A percentile compares a stretch with the other conserved stretches of the same genome.
Conservation (phyloP, 2,888 invertebrate genomes). For the Stomorhina lunata region DNA sequence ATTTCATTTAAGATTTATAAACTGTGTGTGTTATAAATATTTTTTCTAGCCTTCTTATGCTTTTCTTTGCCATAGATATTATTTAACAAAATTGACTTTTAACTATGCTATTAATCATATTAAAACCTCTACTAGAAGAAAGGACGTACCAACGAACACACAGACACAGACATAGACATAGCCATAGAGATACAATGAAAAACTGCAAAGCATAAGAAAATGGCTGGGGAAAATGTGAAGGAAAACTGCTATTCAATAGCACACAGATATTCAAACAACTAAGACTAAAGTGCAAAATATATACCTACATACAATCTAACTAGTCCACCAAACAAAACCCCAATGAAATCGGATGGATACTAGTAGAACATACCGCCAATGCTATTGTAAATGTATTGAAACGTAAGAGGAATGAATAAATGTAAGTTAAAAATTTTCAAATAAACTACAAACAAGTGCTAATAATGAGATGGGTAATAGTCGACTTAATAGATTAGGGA, state of each 20-base stretch:
- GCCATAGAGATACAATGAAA: constrained; percentile 19
- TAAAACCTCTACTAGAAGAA: constrained; percentile 49
- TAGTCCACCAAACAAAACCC: constrained; percentile 53
- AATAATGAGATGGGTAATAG: neutral
- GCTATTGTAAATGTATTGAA: constrained; percentile 42
- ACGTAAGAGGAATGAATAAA: constrained; percentile 45
- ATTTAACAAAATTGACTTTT: constrained; percentile 65
- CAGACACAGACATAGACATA: neutral
- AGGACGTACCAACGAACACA: too few relatives aligned
- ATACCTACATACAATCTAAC: constrained; percentile 49
- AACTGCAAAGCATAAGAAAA: constrained; percentile 11
- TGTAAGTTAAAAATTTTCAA: constrained; percentile 16
- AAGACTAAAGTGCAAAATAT: too few relatives aligned
- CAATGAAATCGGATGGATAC: constrained; percentile 38
- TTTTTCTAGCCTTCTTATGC: neutral
- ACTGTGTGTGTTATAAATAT: neutral
- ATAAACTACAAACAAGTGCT: constrained; percentile 23
- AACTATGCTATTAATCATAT: constrained; percentile 64
- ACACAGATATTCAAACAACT: constrained; percentile 31
- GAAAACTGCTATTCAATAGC: constrained; percentile 45
- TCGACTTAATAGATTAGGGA: constrained; percentile 2
- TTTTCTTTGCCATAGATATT: constrained; percentile 30
- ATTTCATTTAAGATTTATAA: constrained; percentile 45
- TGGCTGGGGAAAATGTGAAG: constrained; percentile 30
- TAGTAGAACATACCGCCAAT: constrained; percentile 27